A percentile compares a stretch with the other conserved stretches of the same genome.
Conservation (phyloP, 2,113 vertebrate species). For the Donacobius atricapilla region DNA sequence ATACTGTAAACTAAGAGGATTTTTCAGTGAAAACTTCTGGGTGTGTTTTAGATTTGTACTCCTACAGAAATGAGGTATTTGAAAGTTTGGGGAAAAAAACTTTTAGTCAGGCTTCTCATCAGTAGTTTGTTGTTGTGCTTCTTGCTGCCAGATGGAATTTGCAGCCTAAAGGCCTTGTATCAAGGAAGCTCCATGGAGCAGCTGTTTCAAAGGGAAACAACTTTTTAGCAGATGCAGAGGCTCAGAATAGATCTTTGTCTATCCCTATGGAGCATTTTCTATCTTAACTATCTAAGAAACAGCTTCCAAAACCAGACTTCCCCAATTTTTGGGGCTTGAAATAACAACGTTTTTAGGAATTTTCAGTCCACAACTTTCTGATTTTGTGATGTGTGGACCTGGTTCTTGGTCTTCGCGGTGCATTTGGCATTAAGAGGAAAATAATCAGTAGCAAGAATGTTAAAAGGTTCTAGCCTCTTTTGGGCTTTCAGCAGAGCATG, state of each 20-base stretch:
- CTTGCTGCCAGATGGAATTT: conserved; percentile 27
- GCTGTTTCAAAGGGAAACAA: neutral
- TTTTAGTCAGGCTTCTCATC: neutral
- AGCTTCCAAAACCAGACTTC: conserved; percentile 2
- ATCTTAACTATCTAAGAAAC: neutral
- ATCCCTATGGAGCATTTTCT: neutral
- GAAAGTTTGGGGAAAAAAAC: neutral
- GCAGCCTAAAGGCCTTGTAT: neutral
- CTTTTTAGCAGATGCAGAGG: conserved; percentile 8
- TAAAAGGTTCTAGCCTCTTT: neutral
- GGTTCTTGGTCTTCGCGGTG: neutral
- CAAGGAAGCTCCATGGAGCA: conserved; percentile 14
- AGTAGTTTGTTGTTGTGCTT: neutral
- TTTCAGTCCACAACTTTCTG: neutral
- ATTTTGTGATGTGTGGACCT: neutral
- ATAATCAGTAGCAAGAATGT: neutral
- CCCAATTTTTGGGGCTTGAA: neutral
- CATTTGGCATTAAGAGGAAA: neutral
- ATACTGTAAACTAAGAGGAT: neutral
- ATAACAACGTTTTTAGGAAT: neutral
- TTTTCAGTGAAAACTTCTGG: neutral
- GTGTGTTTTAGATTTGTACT: neutral
- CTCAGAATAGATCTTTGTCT: conserved; percentile 27
- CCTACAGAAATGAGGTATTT: neutral
- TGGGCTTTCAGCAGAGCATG: neutral